Base-by-base conservation (phyloP, 2,113 vertebrate genomes). In the Morone saxatilis region DNA sequence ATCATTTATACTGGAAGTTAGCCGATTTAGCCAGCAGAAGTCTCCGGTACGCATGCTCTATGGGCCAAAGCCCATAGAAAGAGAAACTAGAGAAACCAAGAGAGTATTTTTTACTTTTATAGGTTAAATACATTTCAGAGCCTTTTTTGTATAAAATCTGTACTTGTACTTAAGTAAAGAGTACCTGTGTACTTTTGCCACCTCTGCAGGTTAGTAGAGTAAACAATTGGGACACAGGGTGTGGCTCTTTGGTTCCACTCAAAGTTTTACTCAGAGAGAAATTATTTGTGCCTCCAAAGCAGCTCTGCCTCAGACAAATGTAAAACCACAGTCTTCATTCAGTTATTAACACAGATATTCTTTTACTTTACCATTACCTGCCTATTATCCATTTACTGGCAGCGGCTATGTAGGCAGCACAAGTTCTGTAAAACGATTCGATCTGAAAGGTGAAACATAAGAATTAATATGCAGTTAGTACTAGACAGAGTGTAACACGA, bases 381-480 rank as follows among this genome's bases (percentile, higher is more conserved):
- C 25, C 16, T 38, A 25, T 66, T 40, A 72, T 47, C 53, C 67
- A 25, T 81, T 88, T 82, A 79, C 84, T 77, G 82, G 75, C 36
- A 81, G 17, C 14, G 76, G 69, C 45, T 51, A 47, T 81, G 72
- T 60, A 78, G 69, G 56, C 67, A 78, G 75, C 43, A 48, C 43
- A n/a, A 70, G 43, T 78, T 70, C 76, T 78, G 51, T 73, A 71
- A 75, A 78, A 73, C 47, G 54, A 86, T 84, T 89, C 41, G 25
- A 85, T 79, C 61, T 62, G 72, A 89, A 85, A 86, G 83, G 76
- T 85, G 71, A 82, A 87, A 89, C 71, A 83, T 71, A 53, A 87
- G 75, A 86, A 81, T 91, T 82, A 54, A 88, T 89, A 93, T 90
- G 81, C 62, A 83, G 88, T 91, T 93, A 93, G 92, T 89, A 92